Percentiles rank a stretch among this genome's conserved stretches.
phyloP scores from a whole-genome alignment of 2,797 vertebrate species.

The Tangara arthus region DNA sequence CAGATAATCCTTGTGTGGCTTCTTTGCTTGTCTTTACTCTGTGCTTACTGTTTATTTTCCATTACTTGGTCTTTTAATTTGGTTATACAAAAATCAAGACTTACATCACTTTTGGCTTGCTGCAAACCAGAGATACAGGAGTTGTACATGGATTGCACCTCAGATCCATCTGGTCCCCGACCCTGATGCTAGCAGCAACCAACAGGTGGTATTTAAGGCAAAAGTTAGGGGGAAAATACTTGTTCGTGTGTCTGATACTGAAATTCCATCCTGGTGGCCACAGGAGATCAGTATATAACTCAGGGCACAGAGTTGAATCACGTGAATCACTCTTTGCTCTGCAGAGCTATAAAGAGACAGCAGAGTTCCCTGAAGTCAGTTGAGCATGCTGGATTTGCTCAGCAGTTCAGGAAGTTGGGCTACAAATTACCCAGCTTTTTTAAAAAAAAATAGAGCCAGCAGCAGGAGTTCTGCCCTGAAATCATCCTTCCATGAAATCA shows the following conservation, averaged over 20 bases:
- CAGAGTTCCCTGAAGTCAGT: neutral
- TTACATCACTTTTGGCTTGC: neutral
- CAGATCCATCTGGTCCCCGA: neutral
- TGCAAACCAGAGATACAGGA: neutral
- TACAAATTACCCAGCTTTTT: neutral
- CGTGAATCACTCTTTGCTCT: neutral
- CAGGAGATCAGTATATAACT: conserved; percentile 1
- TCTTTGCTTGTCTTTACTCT: neutral
- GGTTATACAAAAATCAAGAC: neutral
- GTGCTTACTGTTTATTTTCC: neutral
- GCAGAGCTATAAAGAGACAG: conserved; percentile 10
- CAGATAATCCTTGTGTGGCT: neutral
- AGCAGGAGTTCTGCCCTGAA: neutral
- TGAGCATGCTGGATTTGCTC: neutral
- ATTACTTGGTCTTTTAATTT: neutral
- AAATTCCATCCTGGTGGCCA: conserved; percentile 14
- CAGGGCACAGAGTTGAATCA: neutral
- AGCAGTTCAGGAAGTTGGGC: neutral
- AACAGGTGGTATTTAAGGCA: neutral
- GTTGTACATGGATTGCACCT: neutral
- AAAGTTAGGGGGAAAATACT: neutral
- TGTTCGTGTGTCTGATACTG: neutral
- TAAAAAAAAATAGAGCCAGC: neutral
- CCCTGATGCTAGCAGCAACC: neutral
- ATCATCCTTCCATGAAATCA: neutral